These are phyloP conservation scores for Phallusia fumigata DNA, from an alignment of 23 tunicate species.

Conservation along the genomic window DNA sequence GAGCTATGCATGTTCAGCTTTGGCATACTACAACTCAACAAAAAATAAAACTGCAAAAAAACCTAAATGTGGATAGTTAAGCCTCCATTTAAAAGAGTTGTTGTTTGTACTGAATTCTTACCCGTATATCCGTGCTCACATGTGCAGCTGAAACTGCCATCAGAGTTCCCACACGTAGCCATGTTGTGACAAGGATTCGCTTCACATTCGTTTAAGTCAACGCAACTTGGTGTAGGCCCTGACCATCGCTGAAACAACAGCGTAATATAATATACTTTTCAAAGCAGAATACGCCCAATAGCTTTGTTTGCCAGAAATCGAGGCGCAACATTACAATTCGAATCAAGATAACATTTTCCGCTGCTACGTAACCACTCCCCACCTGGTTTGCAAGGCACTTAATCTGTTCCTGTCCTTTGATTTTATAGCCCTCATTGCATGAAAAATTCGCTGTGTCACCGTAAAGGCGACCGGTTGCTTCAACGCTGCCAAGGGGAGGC, in stretches of 20 bases:
- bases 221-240: constrained; percentile 52
- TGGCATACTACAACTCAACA: no score
- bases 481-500: constrained; percentile 14
- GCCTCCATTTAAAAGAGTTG: no score
- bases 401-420: constrained; percentile 25
- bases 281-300: no score
- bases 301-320: no score
- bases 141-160: constrained; percentile 65
- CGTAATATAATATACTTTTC: not conserved
- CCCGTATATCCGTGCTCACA: constrained; percentile 69
- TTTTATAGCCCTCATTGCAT: constrained; percentile 54
- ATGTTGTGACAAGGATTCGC: constrained; percentile 47
- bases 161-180: constrained; percentile 63
- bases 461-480: constrained; percentile 30
- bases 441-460: constrained; percentile 51
- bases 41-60: no score
- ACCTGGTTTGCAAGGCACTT: constrained; percentile 71
- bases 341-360: no score
- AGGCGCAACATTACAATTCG: no score
- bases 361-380: not conserved
- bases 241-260: constrained; percentile 60
- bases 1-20: no score
- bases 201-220: constrained; percentile 72
- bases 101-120: constrained; percentile 10
- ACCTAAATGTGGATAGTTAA: no score